A percentile compares a stretch with the other conserved stretches of the same genome.
Conservation (phyloP, 2,888 invertebrate species). For the Acronicta aceris region DNA sequence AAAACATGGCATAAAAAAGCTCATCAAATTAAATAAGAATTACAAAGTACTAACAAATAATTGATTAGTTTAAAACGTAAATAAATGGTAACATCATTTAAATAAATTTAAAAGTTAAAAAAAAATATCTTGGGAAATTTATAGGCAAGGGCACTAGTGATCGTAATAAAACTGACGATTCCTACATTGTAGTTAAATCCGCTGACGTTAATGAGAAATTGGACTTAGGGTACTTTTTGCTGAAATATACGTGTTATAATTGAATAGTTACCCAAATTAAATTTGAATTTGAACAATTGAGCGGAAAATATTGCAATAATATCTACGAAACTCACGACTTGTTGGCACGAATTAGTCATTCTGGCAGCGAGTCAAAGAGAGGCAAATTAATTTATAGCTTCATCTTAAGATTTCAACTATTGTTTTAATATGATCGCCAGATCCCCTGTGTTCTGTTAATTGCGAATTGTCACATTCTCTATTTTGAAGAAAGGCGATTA, state of each 20-base stretch:
- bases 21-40: constrained; percentile 17
- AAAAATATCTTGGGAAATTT: constrained; percentile 13
- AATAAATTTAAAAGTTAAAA: constrained; percentile 2
- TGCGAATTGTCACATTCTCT: constrained; percentile 63
- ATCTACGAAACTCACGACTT: constrained; percentile 75
- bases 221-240: constrained; percentile 12
- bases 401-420: constrained; percentile 76
- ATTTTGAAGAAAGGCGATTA: constrained; percentile 75
- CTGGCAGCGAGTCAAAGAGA: constrained; percentile 83
- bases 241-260: constrained; percentile 28
- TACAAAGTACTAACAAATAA: neutral
- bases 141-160: constrained; percentile 27
- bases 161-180: constrained; percentile 23
- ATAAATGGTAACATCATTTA: neutral
- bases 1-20: neutral
- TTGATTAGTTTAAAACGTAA: constrained; percentile 3
- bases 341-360: constrained; percentile 82
- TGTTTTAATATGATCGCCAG: constrained; percentile 78
- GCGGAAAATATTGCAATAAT: constrained; percentile 77
- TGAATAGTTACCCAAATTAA: constrained; percentile 63
- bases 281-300: constrained; percentile 70
- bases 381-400: constrained; percentile 80
- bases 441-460: constrained; percentile 68
- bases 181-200: constrained; percentile 18
- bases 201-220: constrained; percentile 28